These are phyloP conservation scores for Trisateles emortualis DNA, from an alignment of 2,888 invertebrate genomes.

Conservation along the genomic window DNA sequence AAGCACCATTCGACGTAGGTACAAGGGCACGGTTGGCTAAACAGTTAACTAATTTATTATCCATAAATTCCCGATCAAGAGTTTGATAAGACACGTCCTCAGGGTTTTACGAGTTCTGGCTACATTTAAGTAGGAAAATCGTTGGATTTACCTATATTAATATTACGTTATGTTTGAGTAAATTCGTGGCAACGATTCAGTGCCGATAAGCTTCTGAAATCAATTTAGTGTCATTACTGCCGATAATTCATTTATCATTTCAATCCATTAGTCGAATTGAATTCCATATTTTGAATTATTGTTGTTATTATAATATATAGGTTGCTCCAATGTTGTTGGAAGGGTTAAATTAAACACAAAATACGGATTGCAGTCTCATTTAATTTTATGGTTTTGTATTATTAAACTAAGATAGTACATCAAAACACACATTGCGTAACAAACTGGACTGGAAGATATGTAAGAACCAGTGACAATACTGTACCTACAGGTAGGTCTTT, in stretches of 20 bases:
- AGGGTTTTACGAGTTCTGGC: constrained; percentile 59
- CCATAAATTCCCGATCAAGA: constrained; percentile 72
- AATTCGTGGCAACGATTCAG: constrained; percentile 12
- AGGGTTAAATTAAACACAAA: constrained; percentile 7
- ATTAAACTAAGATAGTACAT: constrained; percentile 81
- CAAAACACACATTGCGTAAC: constrained; percentile 83
- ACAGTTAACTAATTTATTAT: constrained; percentile 74
- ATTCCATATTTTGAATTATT: constrained; percentile 11
- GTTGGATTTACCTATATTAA: constrained; percentile 40
- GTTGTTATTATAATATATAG: background rate
- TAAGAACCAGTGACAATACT: constrained; percentile 69
- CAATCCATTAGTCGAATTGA: constrained; percentile 11
- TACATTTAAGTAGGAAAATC: constrained; percentile 53
- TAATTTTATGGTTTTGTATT: constrained; percentile 76
- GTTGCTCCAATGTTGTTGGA: background rate
- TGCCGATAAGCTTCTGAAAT: constrained; percentile 21
- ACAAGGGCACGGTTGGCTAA: constrained; percentile 65
- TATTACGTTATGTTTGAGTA: constrained; percentile 29
- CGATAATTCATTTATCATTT: constrained; percentile 9
- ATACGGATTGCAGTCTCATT: constrained; percentile 82
- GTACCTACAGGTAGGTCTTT: constrained; percentile 58
- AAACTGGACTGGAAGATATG: constrained; percentile 82
- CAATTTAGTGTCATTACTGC: constrained; percentile 15
- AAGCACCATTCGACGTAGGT: constrained; percentile 48
- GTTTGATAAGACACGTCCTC: constrained; percentile 73